Base-by-base conservation (phyloP, 1,140 invertebrate species). In the Lethocerus indicus region DNA sequence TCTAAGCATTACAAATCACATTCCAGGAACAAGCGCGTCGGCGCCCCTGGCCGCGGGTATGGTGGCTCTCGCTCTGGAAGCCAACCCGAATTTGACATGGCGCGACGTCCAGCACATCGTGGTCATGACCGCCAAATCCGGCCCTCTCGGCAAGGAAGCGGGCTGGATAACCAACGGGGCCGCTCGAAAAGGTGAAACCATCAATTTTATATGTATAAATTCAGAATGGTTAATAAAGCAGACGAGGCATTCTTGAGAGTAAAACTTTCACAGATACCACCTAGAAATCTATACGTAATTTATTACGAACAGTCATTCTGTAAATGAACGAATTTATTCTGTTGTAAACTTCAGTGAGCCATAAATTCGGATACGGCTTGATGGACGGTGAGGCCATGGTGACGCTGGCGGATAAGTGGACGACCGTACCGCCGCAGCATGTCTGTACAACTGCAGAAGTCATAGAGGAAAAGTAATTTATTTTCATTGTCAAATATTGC, bases 41-140 rank as follows among this genome's bases (percentile, higher is more conserved):
- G 93, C 92, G 1, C 92, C 93, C 2, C 65, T 96, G 50, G 93
- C 94, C 0, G 93, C 92, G 25, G 94, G 91, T 5, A 93, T 97
- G 28, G 84, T 87, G 56, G 94, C 93, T 1, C 65, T 98, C 14
- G 86, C 90, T 0, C 67, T 98, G 2, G 90, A 97, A 74, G 90
- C 91, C 0, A 98, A 96, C 65, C 83, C 88, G 2, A 74, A 76
- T 27, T 68, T 98, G 25, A 95, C 89, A 0, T 98, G 94, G 94
- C 71, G 94, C 56, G 93, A 98, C 64, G 87, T 98, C 80, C 94
- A 98, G 63, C 93, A 96, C 65, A 74, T 98, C 52, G 90, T 96
- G 2, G 87, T 98, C 2, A 71, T 91, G 56, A 91, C 93, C 0
- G 92, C 91, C 16, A 71, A 83, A 44, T 75, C 84, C 2, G 73